These are phyloP conservation scores for Charadrius vociferus DNA, from an alignment of 2,113 vertebrate genomes.

Conservation along the genomic window DNA sequence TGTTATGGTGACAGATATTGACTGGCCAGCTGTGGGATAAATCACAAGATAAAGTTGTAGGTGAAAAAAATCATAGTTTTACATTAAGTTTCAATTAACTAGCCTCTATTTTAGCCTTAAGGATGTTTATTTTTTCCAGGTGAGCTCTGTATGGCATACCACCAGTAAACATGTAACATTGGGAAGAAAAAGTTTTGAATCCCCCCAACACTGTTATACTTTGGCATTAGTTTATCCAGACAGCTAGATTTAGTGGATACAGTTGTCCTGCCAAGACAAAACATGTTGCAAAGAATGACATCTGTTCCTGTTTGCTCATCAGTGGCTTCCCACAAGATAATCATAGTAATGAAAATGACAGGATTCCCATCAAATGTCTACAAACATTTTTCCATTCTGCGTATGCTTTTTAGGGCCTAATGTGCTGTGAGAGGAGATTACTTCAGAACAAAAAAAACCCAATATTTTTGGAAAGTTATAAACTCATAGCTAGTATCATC, in stretches of 20 bases:
- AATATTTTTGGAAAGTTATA: neutral
- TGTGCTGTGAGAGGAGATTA: neutral
- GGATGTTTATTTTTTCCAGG: neutral
- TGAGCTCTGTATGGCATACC: neutral
- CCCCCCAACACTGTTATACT: neutral
- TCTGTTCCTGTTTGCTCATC: neutral
- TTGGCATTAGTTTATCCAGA: neutral
- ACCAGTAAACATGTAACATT: neutral
- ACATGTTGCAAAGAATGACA: neutral
- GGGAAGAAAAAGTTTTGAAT: neutral
- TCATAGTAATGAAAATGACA: neutral
- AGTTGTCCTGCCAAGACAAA: neutral
- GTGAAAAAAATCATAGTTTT: neutral
- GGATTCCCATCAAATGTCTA: neutral
- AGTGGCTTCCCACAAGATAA: neutral
- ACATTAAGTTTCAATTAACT: neutral
- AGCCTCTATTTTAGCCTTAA: neutral
- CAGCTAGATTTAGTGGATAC: neutral
- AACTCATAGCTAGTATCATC: neutral
- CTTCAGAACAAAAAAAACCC: neutral
- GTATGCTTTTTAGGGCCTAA: neutral
- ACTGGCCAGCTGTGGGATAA: neutral
- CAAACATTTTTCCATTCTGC: neutral
- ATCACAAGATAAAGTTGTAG: neutral
- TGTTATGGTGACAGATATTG: neutral